These are phyloP conservation scores for Zophobas atratus DNA, from an alignment of 1,140 invertebrate genomes.

Conservation along the genomic window DNA sequence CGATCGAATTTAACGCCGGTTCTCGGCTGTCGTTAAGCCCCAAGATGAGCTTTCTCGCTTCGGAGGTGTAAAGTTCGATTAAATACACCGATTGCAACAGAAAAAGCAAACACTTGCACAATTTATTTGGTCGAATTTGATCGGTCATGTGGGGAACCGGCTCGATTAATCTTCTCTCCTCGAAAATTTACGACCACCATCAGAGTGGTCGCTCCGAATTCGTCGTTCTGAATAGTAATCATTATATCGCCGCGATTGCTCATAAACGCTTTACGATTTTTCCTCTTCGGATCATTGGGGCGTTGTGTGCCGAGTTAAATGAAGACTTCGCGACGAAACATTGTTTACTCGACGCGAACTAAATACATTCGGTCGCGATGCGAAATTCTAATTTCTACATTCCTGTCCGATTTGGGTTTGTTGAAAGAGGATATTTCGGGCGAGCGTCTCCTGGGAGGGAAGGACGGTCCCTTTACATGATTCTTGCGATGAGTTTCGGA, in stretches of 20 bases:
- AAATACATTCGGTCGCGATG: conserved; percentile 21
- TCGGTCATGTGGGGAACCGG: conserved; percentile 53
- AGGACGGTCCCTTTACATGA: conserved; percentile 31
- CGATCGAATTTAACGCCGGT: conserved; percentile 24
- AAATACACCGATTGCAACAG: conserved; percentile 55
- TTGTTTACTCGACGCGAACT: conserved; percentile 11
- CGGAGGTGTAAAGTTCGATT: conserved; percentile 48
- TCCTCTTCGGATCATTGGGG: neutral
- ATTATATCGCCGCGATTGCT: conserved; percentile 50
- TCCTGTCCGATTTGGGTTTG: conserved; percentile 8
- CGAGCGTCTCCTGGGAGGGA: conserved; percentile 21
- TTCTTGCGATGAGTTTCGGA: conserved; percentile 41
- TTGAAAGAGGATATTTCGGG: conserved; percentile 29
- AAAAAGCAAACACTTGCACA: conserved; percentile 56
- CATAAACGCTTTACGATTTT: conserved; percentile 35
- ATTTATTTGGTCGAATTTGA: conserved; percentile 56
- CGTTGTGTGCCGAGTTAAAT: conserved; percentile 8
- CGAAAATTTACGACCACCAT: conserved; percentile 53
- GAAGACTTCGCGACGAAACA: conserved; percentile 3
- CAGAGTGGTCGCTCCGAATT: conserved; percentile 48
- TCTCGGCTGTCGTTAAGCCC: conserved; percentile 17
- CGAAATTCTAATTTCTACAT: conserved; percentile 32
- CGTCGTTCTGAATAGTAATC: conserved; percentile 50
- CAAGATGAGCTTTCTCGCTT: conserved; percentile 11
- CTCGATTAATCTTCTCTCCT: conserved; percentile 52